Evolutionary conservation across 2,888 invertebrate species (phyloP).

Genomic region (Spicauda simplicius): DNA sequence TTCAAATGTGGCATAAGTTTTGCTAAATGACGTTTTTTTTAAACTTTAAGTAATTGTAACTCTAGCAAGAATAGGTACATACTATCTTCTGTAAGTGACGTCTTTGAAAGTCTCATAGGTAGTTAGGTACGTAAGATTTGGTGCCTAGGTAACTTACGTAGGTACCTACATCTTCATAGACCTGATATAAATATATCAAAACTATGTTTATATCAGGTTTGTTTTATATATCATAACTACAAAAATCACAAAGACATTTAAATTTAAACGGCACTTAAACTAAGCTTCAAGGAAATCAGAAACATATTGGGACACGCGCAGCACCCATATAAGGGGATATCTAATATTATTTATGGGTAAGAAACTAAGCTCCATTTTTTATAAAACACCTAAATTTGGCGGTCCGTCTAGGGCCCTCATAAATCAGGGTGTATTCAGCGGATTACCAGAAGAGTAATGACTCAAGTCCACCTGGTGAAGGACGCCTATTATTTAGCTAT

Average conservation of each 20-base stretch:
- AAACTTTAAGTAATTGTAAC: too few relatives aligned
- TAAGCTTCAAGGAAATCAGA: slow-evolving; percentile 19
- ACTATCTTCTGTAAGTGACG: too few relatives aligned
- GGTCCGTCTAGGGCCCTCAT: slow-evolving; percentile 75
- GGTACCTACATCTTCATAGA: too few relatives aligned
- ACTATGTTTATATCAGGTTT: too few relatives aligned
- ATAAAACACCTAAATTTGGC: slow-evolving; percentile 80
- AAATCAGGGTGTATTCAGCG: slow-evolving; percentile 81
- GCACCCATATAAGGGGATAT: slow-evolving; percentile 49
- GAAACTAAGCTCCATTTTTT: slow-evolving; percentile 80
- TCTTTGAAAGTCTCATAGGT: too few relatives aligned
- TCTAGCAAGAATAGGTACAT: neutral
- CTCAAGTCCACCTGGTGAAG: slow-evolving; percentile 81
- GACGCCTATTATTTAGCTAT: slow-evolving; percentile 75
- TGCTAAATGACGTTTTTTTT: too few relatives aligned
- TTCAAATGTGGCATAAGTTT: too few relatives aligned
- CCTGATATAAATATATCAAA: too few relatives aligned
- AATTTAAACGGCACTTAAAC: neutral
- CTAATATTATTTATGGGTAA: slow-evolving; percentile 76
- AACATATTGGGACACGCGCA: slow-evolving; percentile 44
- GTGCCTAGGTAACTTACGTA: too few relatives aligned
- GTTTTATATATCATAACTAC: too few relatives aligned
- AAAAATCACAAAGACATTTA: neutral
- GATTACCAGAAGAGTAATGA: slow-evolving; percentile 84
- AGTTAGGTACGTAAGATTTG: too few relatives aligned